Base-by-base conservation (phyloP, 2,888 invertebrate genomes). In the Platypus cylindrus region DNA sequence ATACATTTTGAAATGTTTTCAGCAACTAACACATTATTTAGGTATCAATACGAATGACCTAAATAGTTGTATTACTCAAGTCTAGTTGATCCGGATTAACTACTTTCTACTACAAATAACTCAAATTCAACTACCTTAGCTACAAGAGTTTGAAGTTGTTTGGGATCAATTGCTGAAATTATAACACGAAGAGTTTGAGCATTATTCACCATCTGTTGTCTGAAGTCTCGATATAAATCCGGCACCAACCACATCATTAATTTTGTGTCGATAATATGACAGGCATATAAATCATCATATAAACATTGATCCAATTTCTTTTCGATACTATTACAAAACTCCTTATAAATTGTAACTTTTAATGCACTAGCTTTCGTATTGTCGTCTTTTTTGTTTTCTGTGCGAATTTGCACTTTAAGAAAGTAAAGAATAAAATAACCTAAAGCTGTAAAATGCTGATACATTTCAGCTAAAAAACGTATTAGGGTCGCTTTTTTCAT, bases 221-320 rank as follows among this genome's bases (percentile, higher is more conserved):
- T 82, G 61, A 90, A 94, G 62, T 85, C 87, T 55, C 80, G 75
- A 63, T 87, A 95, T 41, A 94, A 72, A 59, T 91, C 91, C 31
- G 94, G 91, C 58, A 95, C 74, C 49, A 97, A 68, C 76, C 85
- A 94, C 54, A 89, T 81, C 61, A 94, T 77, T 59, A 94, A 71
- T 54, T 80, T 73, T 31, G 86, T 77, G 65, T 91, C 91, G 58
- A 81, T 82, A 58, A 87, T 80, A 60, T 91, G 90, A 58, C 93
- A 86, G 43, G 79, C 70, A 70, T 78, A 79, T 48, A 94, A 71
- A 65, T 95, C 94, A 43, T 78, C 72, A 32, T 81, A 72, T 52
- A 91, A 67, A 63, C 77, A 75, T 37, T 70, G 70, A 30, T 75
- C 77, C 44, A 82, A 59, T 60, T 84, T 82, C 51, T 80, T 71